Conservation (phyloP, 2,113 vertebrate species). For the Hiodon alosoides region DNA sequence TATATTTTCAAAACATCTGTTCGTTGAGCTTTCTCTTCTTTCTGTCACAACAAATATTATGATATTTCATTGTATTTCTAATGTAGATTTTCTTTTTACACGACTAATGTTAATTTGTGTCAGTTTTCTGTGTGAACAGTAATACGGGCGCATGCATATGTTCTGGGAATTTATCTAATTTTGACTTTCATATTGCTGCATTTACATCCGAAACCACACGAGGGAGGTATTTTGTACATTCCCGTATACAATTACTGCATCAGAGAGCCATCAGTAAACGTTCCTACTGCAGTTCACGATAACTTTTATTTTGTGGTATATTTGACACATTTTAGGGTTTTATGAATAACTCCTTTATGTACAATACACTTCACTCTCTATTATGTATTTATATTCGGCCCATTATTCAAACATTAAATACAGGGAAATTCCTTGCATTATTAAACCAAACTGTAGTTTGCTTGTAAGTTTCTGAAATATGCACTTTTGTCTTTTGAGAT, state of each 20-base stretch:
- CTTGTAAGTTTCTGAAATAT: too few species aligned
- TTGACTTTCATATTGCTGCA: conserved; percentile 15
- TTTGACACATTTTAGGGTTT: too few species aligned
- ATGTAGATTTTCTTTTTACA: background rate
- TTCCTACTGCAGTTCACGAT: too few species aligned
- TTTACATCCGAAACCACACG: conserved; percentile 30
- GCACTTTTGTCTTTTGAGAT: too few species aligned
- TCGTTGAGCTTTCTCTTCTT: background rate
- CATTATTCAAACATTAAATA: too few species aligned
- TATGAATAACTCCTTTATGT: too few species aligned
- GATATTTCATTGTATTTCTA: background rate
- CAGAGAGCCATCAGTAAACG: background rate
- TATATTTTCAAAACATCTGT: too few species aligned
- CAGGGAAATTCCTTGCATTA: too few species aligned
- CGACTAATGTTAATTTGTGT: background rate
- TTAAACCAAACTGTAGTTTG: too few species aligned
- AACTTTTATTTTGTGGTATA: too few species aligned
- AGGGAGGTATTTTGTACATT: conserved; percentile 30
- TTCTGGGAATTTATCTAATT: background rate
- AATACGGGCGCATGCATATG: background rate
- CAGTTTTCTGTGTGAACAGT: background rate
- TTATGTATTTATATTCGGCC: too few species aligned
- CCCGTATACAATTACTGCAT: conserved; percentile 2
- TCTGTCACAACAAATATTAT: background rate
- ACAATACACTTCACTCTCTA: too few species aligned